Conservation (phyloP, 1,140 invertebrate species). For the Yoshiicerus persimilis region DNA sequence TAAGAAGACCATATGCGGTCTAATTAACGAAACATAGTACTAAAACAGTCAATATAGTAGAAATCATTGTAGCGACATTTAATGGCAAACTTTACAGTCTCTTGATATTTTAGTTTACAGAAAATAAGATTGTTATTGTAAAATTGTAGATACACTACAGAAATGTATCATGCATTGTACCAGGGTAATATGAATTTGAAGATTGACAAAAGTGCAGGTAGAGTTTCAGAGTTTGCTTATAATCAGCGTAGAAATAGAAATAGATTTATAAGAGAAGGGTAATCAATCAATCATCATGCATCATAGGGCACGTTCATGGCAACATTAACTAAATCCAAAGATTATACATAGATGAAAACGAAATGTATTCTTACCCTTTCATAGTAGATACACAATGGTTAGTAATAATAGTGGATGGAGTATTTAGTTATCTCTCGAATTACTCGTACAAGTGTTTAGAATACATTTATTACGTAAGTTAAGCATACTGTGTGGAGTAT, state of each 20-base stretch:
- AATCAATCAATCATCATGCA: slow-evolving; percentile 20
- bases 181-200: too few species aligned
- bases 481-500: not conserved
- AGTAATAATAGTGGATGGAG: not conserved
- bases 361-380: not conserved
- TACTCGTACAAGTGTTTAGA: not conserved
- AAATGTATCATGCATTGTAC: too few species aligned
- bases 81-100: too few species aligned
- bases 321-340: not conserved
- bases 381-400: not conserved
- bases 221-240: too few species aligned
- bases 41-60: too few species aligned
- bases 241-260: not conserved
- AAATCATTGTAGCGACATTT: too few species aligned
- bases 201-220: not conserved
- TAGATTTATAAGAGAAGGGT: not conserved
- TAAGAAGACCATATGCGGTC: not conserved
- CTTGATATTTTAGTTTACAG: too few species aligned
- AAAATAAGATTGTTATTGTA: not conserved
- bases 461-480: not conserved
- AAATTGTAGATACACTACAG: too few species aligned
- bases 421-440: not conserved
- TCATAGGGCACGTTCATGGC: not conserved
- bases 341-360: not conserved
- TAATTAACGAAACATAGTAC: not conserved